phyloP scores from a whole-genome alignment of 2,797 vertebrate genomes.

The Tauraco hartlaubi region DNA sequence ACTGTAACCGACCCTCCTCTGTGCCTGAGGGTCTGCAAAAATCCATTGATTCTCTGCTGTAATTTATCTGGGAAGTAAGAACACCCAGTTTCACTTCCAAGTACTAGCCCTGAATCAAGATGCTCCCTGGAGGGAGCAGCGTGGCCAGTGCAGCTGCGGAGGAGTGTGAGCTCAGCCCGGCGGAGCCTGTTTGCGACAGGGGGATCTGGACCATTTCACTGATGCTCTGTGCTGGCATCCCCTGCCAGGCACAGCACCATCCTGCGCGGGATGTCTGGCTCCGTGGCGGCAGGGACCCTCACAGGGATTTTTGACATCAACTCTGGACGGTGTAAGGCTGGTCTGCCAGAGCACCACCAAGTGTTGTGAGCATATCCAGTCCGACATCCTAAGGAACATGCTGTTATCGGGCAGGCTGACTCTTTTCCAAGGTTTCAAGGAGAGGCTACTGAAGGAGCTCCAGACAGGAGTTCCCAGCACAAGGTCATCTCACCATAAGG shows the following conservation, averaged over 20 bases:
- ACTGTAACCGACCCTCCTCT: neutral
- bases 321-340: neutral
- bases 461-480: neutral
- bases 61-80: neutral
- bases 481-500: neutral
- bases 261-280: fast-evolving
- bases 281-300: fast-evolving
- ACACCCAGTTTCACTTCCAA: neutral
- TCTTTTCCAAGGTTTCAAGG: constrained; percentile 37
- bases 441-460: constrained; percentile 66
- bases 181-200: fast-evolving
- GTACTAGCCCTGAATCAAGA: neutral
- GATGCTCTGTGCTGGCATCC: neutral
- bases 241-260: neutral
- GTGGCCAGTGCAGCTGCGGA: fast-evolving
- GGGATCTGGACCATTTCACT: neutral
- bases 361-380: neutral
- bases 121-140: neutral
- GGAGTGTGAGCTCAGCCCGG: neutral
- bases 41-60: neutral
- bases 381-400: constrained; percentile 2
- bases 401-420: constrained; percentile 27
- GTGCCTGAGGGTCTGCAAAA: constrained; percentile 25
- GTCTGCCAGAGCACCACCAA: neutral
- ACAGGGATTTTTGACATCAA: neutral